These are phyloP conservation scores for Porites evermanni DNA, from an alignment of 92 coral and sea anemone genomes.

Conservation along the genomic window DNA sequence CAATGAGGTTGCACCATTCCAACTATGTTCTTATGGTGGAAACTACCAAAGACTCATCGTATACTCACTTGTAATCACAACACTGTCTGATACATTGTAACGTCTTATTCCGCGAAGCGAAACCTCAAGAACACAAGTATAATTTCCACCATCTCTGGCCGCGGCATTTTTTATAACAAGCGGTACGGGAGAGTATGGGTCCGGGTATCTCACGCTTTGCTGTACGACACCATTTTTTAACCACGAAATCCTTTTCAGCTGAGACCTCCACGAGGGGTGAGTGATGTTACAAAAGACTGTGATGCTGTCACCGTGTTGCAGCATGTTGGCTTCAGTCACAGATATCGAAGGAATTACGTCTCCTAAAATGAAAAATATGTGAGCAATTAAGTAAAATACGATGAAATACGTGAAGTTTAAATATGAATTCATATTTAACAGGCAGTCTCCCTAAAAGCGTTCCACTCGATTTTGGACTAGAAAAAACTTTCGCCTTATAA, in stretches of 20 bases:
- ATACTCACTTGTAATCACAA: constrained; percentile 49
- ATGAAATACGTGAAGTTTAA: too few species aligned
- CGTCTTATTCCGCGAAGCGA: constrained; percentile 11
- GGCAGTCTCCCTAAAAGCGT: too few species aligned
- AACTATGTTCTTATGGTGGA: too few species aligned
- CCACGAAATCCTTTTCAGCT: constrained; percentile 57
- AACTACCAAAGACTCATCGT: too few species aligned
- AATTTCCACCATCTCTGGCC: constrained; percentile 56
- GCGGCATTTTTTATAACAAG: constrained; percentile 1
- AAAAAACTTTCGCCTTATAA: too few species aligned
- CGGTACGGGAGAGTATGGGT: constrained; percentile 35
- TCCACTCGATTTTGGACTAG: too few species aligned
- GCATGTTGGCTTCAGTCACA: background rate
- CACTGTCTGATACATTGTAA: constrained; percentile 40
- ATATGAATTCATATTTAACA: too few species aligned
- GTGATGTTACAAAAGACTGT: background rate
- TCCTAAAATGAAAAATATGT: background rate
- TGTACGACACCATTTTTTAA: constrained; percentile 33
- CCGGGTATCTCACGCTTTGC: constrained; percentile 29
- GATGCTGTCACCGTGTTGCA: background rate
- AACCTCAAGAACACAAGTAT: constrained; percentile 38
- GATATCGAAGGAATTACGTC: background rate
- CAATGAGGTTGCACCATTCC: too few species aligned
- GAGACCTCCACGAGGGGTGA: background rate
- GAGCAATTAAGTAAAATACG: too few species aligned